phyloP scores from a whole-genome alignment of 2,797 vertebrate genomes.

The Anolis apletophallus region DNA sequence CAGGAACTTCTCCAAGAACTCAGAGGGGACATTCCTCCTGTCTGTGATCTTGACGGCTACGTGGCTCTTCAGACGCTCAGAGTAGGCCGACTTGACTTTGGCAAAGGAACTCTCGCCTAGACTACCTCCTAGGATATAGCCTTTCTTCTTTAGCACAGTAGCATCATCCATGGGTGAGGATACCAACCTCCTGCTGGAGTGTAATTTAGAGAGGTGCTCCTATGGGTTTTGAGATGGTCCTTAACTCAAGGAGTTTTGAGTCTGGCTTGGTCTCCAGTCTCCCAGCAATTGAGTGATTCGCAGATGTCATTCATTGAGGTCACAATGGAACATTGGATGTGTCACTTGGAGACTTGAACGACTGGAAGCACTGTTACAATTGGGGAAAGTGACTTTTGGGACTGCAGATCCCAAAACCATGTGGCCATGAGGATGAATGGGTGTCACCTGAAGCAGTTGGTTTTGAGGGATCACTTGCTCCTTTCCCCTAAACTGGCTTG shows the following conservation, averaged over 20 bases:
- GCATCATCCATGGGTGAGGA: conserved; percentile 49
- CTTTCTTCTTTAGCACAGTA: conserved; percentile 65
- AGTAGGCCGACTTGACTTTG: conserved; percentile 74
- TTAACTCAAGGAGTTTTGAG: conserved; percentile 43
- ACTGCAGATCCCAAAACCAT: too few species aligned
- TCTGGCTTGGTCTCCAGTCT: conserved; percentile 41
- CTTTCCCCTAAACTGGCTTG: background rate
- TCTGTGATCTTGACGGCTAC: conserved; percentile 75
- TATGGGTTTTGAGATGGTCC: conserved; percentile 41
- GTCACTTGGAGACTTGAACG: background rate
- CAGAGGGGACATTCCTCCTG: conserved; percentile 66
- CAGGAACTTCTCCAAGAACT: conserved; percentile 74
- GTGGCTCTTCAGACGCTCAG: conserved; percentile 65
- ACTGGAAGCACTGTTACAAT: too few species aligned
- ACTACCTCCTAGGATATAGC: conserved; percentile 69
- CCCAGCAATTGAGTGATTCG: conserved; percentile 52
- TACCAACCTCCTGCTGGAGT: conserved; percentile 52
- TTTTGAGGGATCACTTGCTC: background rate
- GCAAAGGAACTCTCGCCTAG: conserved; percentile 67
- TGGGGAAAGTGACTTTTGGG: background rate
- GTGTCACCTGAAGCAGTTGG: background rate
- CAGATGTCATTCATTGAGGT: conserved; percentile 68
- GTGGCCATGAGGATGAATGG: too few species aligned
- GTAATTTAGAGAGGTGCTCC: conserved; percentile 41
- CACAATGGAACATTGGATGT: conserved; percentile 55